A percentile compares a stretch with the other conserved stretches of the same genome.
Conservation (phyloP, 2,888 invertebrate genomes). For the Gerosis bhagava region DNA sequence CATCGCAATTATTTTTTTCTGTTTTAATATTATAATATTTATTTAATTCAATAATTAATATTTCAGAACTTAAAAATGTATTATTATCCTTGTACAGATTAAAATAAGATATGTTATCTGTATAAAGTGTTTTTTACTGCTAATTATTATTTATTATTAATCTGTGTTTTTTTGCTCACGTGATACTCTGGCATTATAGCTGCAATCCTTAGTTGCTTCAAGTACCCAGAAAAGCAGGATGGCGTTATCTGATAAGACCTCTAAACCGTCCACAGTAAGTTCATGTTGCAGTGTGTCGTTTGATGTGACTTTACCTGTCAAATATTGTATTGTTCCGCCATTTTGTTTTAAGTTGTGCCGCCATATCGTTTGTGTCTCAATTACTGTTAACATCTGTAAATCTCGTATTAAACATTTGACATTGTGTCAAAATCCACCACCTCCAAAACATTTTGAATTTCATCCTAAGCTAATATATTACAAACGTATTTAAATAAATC, state of each 20-base stretch:
- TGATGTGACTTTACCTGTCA: too few relatives aligned
- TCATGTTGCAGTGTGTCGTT: constrained; percentile 27
- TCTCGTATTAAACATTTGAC: too few relatives aligned
- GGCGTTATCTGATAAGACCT: constrained; percentile 42
- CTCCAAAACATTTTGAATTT: too few relatives aligned
- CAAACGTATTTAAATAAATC: too few relatives aligned
- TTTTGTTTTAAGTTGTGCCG: constrained; percentile 2
- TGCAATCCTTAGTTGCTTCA: constrained; percentile 66
- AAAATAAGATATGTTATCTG: not conserved
- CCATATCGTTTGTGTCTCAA: not conserved
- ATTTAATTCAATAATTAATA: too few relatives aligned
- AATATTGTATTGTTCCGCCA: not conserved
- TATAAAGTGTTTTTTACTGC: not conserved
- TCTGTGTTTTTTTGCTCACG: constrained; percentile 7
- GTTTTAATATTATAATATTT: too few relatives aligned
- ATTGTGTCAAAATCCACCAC: too few relatives aligned
- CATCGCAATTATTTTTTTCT: too few relatives aligned
- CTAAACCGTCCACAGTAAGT: constrained; percentile 65
- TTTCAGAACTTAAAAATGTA: too few relatives aligned
- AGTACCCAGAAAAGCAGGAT: constrained; percentile 54
- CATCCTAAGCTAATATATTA: too few relatives aligned
- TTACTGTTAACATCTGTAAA: too few relatives aligned
- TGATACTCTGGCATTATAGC: constrained; percentile 55
- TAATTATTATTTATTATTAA: constrained; percentile 1
- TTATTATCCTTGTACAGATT: too few relatives aligned